phyloP scores from a whole-genome alignment of 2,797 vertebrate genomes.

The Adrianichthys oophorus region DNA sequence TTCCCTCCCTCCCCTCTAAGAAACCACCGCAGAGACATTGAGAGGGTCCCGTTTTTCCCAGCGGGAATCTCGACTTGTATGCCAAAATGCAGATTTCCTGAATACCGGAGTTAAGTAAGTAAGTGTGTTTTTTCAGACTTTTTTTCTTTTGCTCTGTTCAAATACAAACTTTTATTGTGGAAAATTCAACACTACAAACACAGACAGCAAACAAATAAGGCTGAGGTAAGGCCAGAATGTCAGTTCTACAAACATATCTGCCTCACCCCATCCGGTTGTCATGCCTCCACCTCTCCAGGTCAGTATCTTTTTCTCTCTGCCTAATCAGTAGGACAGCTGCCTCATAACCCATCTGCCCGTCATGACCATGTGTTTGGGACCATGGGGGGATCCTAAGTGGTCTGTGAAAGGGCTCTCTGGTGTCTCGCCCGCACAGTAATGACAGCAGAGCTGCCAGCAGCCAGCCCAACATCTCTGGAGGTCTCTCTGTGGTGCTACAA shows the following conservation, averaged over 20 bases:
- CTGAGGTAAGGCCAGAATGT: conserved; percentile 45
- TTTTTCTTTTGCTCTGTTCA: conserved; percentile 34
- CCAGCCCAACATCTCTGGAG: conserved; percentile 56
- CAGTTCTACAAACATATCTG: conserved; percentile 2
- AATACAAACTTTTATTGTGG: conserved; percentile 26
- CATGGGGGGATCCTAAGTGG: conserved; percentile 65
- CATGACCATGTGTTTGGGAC: conserved; percentile 68
- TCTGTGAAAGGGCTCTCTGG: conserved; percentile 64
- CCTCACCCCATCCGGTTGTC: conserved; percentile 15
- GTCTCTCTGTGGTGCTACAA: conserved; percentile 66
- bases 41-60: conserved; percentile 51
- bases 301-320: conserved; percentile 50
- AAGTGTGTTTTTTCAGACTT: conserved; percentile 2
- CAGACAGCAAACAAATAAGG: conserved; percentile 31
- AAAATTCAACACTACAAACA: conserved; percentile 20
- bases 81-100: conserved; percentile 35
- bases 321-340: conserved; percentile 55
- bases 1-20: conserved; percentile 40
- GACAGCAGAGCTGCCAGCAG: conserved; percentile 60
- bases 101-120: conserved; percentile 18
- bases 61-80: conserved; percentile 43
- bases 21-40: conserved; percentile 48
- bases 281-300: conserved; percentile 51
- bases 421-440: conserved; percentile 59
- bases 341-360: conserved; percentile 70